Evolutionary conservation across 2,113 vertebrate genomes (phyloP).

Genomic region (Sylvietta virens): DNA sequence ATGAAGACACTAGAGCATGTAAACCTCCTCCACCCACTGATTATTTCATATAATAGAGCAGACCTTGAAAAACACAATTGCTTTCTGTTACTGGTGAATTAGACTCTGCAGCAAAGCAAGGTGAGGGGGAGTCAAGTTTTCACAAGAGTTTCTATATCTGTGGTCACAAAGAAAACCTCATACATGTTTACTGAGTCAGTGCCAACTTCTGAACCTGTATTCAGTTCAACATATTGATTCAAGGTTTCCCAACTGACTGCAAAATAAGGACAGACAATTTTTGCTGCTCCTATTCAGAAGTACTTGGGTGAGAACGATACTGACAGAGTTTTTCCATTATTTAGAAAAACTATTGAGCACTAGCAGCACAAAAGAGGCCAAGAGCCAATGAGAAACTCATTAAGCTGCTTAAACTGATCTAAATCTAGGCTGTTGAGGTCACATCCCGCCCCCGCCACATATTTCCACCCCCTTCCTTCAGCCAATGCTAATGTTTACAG

Average conservation of each 20-base stretch:
- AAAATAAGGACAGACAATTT: constrained; percentile 3
- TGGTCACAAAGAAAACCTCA: constrained; percentile 48
- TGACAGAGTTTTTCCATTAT: constrained; percentile 45
- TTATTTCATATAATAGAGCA: constrained; percentile 5
- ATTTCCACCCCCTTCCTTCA: constrained; percentile 38
- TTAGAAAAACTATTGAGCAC: constrained; percentile 12
- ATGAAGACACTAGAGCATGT: not conserved
- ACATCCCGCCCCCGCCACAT: constrained; percentile 36
- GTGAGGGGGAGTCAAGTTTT: constrained; percentile 53
- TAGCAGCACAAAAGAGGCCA: constrained; percentile 56
- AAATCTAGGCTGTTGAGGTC: constrained; percentile 63
- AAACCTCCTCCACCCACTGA: constrained; percentile 24
- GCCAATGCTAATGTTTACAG: constrained; percentile 2
- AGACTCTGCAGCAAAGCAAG: not conserved
- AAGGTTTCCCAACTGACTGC: not conserved
- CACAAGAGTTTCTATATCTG: constrained; percentile 30
- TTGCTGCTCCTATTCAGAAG: not conserved
- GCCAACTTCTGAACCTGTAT: not conserved
- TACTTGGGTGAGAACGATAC: not conserved
- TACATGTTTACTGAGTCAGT: constrained; percentile 12
- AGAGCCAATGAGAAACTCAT: constrained; percentile 65
- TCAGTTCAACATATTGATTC: not conserved
- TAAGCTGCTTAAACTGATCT: constrained; percentile 67
- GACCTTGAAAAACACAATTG: constrained; percentile 42
- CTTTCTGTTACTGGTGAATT: constrained; percentile 34